A percentile compares a stretch with the other conserved stretches of the same genome.
Evolutionary conservation across 2,888 invertebrate genomes (phyloP).

Genomic region (Eucera pruinosa): DNA sequence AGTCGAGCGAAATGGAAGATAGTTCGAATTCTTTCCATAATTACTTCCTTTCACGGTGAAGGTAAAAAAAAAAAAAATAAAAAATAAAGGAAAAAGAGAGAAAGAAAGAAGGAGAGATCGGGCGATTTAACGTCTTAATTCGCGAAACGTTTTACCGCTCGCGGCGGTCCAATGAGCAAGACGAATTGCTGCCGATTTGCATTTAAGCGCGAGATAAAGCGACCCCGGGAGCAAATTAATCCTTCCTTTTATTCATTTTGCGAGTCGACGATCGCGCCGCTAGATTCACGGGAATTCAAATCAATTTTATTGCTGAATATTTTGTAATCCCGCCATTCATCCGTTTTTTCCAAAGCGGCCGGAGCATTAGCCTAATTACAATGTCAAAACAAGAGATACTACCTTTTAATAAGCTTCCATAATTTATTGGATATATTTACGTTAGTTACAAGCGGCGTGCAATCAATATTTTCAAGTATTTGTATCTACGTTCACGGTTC

Average conservation of each 20-base stretch:
- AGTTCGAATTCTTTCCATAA: constrained; percentile 25
- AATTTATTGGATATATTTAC: background rate
- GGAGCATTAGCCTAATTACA: background rate
- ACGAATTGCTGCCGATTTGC: constrained; percentile 68
- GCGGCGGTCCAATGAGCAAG: constrained; percentile 65
- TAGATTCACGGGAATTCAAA: background rate
- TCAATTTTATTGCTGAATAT: no score
- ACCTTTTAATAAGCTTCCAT: background rate
- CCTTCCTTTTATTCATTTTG: constrained; percentile 58
- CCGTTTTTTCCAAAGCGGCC: background rate
- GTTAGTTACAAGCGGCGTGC: background rate
- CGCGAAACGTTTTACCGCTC: constrained; percentile 62
- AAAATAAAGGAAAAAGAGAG: background rate
- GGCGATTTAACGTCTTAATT: constrained; percentile 65
- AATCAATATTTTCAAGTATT: no score
- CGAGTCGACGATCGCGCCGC: constrained; percentile 14
- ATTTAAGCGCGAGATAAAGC: constrained; percentile 68
- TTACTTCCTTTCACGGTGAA: constrained; percentile 18
- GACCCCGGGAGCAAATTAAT: constrained; percentile 66
- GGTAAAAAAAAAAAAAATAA: background rate
- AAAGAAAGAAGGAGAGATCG: constrained; percentile 26
- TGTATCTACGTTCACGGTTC: background rate
- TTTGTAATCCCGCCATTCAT: background rate
- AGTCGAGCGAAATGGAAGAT: background rate
- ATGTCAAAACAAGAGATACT: background rate